Evolutionary conservation across 1,140 invertebrate genomes (phyloP).

Genomic region (Atta cephalotes): DNA sequence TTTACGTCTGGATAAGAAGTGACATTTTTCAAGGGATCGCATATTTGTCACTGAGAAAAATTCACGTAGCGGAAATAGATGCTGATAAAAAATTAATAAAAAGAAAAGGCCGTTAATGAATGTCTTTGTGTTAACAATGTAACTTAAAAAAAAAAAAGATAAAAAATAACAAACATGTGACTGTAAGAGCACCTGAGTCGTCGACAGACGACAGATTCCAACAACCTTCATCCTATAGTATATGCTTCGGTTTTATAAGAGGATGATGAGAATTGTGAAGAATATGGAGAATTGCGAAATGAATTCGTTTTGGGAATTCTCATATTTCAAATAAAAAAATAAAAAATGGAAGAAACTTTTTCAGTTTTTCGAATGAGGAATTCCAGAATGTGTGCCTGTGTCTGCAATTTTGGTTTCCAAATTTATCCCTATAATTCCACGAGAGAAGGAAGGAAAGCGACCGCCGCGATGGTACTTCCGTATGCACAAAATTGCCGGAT

Average conservation of each 20-base stretch:
- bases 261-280: background rate
- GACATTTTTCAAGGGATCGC: background rate
- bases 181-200: background rate
- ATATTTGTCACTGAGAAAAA: background rate
- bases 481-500: conserved; percentile 52
- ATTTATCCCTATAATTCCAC: background rate
- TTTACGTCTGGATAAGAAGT: background rate
- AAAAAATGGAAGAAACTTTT: background rate
- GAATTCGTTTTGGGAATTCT: background rate
- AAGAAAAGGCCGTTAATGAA: background rate
- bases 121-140: background rate
- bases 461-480: conserved; percentile 13
- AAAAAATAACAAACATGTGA: conserved; percentile 1
- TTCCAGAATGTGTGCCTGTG: background rate
- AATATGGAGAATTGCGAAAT: background rate
- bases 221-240: background rate
- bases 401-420: conserved; percentile 10
- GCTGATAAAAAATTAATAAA: conserved; percentile 16
- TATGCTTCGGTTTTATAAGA: conserved; percentile 6
- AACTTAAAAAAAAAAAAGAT: background rate
- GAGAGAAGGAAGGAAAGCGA: background rate
- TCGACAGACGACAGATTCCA: background rate
- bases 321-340: background rate
- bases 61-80: background rate
- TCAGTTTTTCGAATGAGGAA: conserved; percentile 3